phyloP scores from a whole-genome alignment of 2,888 invertebrate species.

The Oxyscelio sp. region DNA sequence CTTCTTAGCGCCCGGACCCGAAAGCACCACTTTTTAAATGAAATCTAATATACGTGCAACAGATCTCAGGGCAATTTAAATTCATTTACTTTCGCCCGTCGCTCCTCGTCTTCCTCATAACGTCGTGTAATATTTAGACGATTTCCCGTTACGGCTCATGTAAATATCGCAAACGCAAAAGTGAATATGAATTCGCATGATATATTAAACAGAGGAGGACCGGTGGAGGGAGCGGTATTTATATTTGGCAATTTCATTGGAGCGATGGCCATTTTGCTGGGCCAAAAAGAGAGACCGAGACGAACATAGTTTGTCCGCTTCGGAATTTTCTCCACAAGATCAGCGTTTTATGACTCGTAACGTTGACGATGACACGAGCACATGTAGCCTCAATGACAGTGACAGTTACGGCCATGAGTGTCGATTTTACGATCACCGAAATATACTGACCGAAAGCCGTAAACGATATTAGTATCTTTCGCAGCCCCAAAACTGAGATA shows the following conservation, averaged over 20 bases:
- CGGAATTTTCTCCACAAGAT: conserved; percentile 57
- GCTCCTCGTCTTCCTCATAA: conserved; percentile 1
- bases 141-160: not conserved
- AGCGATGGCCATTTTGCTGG: conserved; percentile 20
- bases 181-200: conserved; percentile 23
- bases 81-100: conserved; percentile 36
- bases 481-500: too few relatives aligned
- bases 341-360: conserved; percentile 70
- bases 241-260: conserved; percentile 41
- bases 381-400: conserved; percentile 47
- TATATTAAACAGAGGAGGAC: conserved; percentile 20
- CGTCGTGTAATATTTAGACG: conserved; percentile 36
- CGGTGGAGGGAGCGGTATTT: conserved; percentile 47
- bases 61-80: conserved; percentile 54
- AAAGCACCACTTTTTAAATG: conserved; percentile 19
- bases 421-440: conserved; percentile 66
- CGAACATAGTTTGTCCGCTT: conserved; percentile 3
- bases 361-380: conserved; percentile 58
- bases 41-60: conserved; percentile 40
- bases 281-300: not conserved
- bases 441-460: conserved; percentile 63
- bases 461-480: conserved; percentile 58
- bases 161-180: conserved; percentile 41
- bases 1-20: conserved; percentile 19
- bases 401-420: conserved; percentile 62